Evolutionary conservation across 2,888 invertebrate genomes (phyloP), one percentile per base, ranked within the genome.

Genomic region (Blastobasis lacticolella): DNA sequence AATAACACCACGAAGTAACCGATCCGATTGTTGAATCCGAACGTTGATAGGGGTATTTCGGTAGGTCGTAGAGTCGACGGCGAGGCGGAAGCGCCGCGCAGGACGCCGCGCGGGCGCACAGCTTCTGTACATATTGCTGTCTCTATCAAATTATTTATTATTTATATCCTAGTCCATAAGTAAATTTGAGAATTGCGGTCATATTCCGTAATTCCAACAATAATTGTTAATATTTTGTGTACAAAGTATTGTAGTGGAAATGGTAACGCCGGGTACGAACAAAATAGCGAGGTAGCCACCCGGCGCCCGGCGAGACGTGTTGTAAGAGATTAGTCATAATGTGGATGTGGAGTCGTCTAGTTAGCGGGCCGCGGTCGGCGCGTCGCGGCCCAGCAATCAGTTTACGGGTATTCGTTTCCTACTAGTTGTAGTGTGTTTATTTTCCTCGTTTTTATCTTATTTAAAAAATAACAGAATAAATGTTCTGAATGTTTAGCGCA

Each of bases 321-420:
- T 47, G 49, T 52, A 48, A 41, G 8, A 45, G 42, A 46, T 51
- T 37, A 38, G 65, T 72, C 69, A 73, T 69, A 59, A 40, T 42
- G 62, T 63, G 59, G 54, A 58, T 59, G 57, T 51, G 57, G 59
- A 63, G 54, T 61, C 36, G 55, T 49, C 52, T 55, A 57, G 46
- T 58, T 49, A 59, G 72, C 23, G 23, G 23, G 23, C 23, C 23
- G 23, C 23, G 23, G 23, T 23, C 23, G 23, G 23, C 3, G 23
- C 23, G 23, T 3, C 23, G 23, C 23, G 23, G 23, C 23, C 23
- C 23, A 72, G 88, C 88, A 88, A 88, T 88, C 81, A 80, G 78
- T 82, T 84, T 89, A 89, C 89, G 89, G 89, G 89, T 89, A 89
- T 89, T 89, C 86, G 88, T 89, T 88, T 87, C 88, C 88, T 88